A percentile compares a stretch with the other conserved stretches of the same genome.
phyloP scores from a whole-genome alignment of 2,888 invertebrate species.

The Byasa hedistus region DNA sequence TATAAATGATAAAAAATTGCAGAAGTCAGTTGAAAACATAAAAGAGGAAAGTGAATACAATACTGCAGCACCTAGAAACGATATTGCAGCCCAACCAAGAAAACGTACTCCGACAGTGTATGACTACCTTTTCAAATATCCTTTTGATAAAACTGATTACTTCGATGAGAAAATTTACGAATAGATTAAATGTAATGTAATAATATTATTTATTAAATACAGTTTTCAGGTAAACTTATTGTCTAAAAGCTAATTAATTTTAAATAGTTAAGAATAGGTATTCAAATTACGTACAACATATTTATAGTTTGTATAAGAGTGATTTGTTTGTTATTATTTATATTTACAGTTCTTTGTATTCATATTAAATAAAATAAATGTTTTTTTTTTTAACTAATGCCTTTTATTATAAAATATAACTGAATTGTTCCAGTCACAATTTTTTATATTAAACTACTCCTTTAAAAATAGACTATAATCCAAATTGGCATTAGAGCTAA shows the following conservation, averaged over 20 bases:
- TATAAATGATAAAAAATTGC: neutral
- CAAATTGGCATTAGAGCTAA: no score
- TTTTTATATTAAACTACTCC: no score
- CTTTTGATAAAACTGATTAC: constrained; percentile 32
- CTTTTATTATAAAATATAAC: no score
- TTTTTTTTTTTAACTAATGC: no score
- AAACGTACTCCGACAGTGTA: constrained; percentile 38
- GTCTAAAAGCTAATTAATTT: no score
- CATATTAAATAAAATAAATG: neutral
- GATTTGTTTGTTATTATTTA: neutral
- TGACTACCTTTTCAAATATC: constrained; percentile 38
- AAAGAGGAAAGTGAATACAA: neutral
- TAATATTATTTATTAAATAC: no score
- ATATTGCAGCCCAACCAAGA: constrained; percentile 26
- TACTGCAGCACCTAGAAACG: constrained; percentile 14
- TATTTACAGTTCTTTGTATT: neutral
- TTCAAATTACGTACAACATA: no score
- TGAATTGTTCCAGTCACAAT: no score
- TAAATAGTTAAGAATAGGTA: no score
- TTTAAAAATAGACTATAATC: no score
- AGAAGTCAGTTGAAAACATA: neutral
- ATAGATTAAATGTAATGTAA: constrained; percentile 30
- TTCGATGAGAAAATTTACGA: constrained; percentile 40
- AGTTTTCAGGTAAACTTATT: no score
- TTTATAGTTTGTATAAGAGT: constrained; percentile 1